These are phyloP conservation scores for Perccottus glenii DNA, from an alignment of 2,113 vertebrate genomes.

Conservation along the genomic window DNA sequence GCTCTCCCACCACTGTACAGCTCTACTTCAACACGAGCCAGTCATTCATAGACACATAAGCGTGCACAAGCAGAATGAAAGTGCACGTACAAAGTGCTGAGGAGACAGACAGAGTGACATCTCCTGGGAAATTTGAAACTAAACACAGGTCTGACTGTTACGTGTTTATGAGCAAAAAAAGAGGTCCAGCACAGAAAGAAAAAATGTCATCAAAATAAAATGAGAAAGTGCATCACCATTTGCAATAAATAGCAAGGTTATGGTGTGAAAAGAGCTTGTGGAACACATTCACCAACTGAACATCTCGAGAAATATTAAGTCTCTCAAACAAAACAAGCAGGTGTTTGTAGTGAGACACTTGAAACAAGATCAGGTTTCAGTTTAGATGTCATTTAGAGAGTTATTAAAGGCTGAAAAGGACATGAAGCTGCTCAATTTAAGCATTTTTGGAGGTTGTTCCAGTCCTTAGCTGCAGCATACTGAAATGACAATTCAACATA, in stretches of 20 bases:
- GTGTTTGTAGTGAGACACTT: not conserved
- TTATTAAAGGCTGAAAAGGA: too few species aligned
- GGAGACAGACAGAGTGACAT: constrained; percentile 25
- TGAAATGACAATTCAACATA: too few species aligned
- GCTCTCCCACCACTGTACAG: constrained; percentile 38
- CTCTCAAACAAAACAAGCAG: not conserved
- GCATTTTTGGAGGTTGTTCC: too few species aligned
- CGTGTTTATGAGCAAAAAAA: constrained; percentile 26
- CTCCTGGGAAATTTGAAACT: constrained; percentile 54
- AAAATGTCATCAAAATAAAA: constrained; percentile 52
- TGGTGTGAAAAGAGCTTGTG: not conserved
- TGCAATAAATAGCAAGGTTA: constrained; percentile 24
- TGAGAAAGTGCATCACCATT: not conserved
- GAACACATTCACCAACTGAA: not conserved
- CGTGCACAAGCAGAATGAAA: constrained; percentile 45
- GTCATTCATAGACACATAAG: constrained; percentile 46
- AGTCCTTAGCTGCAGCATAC: too few species aligned
- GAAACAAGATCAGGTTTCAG: too few species aligned
- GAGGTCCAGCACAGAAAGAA: constrained; percentile 29
- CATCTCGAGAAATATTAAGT: constrained; percentile 11
- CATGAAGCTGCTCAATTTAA: too few species aligned
- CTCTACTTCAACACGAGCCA: constrained; percentile 33
- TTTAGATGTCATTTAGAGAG: too few species aligned
- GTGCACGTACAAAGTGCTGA: constrained; percentile 10
- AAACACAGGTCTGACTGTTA: constrained; percentile 45